Percentiles rank a stretch among this genome's conserved stretches.
Conservation (phyloP, 2,888 invertebrate species). For the Ectobius pallidus region DNA sequence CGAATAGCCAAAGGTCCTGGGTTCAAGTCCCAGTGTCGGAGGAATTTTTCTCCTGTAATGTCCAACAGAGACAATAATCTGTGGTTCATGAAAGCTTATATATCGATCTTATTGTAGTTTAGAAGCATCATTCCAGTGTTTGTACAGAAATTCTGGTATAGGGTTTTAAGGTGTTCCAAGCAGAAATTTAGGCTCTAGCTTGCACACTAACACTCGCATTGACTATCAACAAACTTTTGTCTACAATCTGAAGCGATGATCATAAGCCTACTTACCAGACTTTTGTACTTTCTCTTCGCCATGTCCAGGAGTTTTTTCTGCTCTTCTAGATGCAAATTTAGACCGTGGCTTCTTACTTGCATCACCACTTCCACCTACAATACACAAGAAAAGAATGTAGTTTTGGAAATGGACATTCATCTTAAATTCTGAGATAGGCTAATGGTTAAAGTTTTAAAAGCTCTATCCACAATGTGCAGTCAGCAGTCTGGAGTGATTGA, state of each 20-base stretch:
- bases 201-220: background rate
- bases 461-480: too few relatives aligned
- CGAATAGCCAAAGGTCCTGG: too few relatives aligned
- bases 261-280: background rate
- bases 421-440: background rate
- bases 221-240: background rate
- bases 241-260: background rate
- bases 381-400: background rate
- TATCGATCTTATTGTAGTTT: too few relatives aligned
- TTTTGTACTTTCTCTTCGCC: background rate
- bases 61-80: too few relatives aligned
- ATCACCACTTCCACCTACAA: background rate
- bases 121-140: too few relatives aligned
- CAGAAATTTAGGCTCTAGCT: background rate
- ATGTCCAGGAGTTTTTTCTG: background rate
- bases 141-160: too few relatives aligned
- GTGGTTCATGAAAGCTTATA: too few relatives aligned
- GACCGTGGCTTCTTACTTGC: slow-evolving; percentile 45
- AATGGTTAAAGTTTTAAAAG: background rate
- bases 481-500: too few relatives aligned
- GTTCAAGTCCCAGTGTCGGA: too few relatives aligned
- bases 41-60: too few relatives aligned
- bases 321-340: slow-evolving; percentile 45
- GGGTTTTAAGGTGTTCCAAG: background rate
- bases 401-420: too few relatives aligned